Evolutionary conservation across 2,113 vertebrate species (phyloP).

Genomic region (Cebidichthys violaceus): DNA sequence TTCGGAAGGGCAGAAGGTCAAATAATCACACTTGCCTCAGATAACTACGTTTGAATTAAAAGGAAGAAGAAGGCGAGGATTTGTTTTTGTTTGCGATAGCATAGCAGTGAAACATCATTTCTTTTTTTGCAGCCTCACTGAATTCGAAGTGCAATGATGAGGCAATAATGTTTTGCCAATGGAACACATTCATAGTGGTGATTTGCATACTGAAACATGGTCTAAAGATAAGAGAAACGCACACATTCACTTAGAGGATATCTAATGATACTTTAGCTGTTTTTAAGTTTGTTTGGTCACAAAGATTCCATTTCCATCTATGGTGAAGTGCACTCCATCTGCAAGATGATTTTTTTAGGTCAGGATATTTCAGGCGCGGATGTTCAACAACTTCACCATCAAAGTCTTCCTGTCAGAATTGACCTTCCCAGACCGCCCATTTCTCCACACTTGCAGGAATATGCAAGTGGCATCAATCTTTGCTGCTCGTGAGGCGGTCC

Average conservation of each 20-base stretch:
- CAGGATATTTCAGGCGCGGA: background rate
- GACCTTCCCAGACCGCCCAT: background rate
- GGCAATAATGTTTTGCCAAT: background rate
- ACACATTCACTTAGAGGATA: background rate
- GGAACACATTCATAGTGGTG: background rate
- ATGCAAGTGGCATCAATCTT: background rate
- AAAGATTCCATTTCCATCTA: background rate
- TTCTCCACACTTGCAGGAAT: background rate
- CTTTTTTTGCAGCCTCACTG: background rate
- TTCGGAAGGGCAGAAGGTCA: slow-evolving; percentile 44
- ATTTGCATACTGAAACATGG: background rate
- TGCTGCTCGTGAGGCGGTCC: background rate
- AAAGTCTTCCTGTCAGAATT: background rate
- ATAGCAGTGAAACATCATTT: background rate
- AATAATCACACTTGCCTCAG: slow-evolving; percentile 12
- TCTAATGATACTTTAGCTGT: background rate
- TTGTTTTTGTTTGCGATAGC: slow-evolving; percentile 10
- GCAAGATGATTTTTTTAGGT: background rate
- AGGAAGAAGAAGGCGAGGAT: background rate
- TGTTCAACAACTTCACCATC: background rate
- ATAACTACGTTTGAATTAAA: slow-evolving; percentile 9
- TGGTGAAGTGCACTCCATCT: background rate
- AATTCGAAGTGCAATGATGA: background rate
- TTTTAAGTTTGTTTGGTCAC: background rate
- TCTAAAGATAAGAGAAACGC: background rate